Conservation (phyloP, 2,113 vertebrate genomes). For the Empidonax alnorum region DNA sequence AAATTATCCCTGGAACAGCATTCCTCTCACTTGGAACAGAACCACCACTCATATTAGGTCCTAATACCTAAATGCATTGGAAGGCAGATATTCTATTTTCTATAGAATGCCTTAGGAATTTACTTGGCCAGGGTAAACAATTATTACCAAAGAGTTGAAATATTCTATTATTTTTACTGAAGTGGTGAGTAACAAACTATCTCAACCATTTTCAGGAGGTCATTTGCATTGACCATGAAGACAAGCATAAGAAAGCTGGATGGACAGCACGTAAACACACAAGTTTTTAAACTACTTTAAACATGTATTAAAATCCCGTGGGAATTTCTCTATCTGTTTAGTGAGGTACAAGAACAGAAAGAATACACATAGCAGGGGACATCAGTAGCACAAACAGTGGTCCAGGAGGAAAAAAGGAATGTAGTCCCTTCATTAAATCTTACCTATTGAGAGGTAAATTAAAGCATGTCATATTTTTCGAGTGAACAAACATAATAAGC, state of each 20-base stretch:
- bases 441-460: neutral
- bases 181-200: neutral
- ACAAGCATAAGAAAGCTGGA: neutral
- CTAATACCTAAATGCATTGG: neutral
- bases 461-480: neutral
- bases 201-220: neutral
- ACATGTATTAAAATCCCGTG: neutral
- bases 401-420: neutral
- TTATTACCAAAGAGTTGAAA: neutral
- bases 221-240: neutral
- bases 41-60: neutral
- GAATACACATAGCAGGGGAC: neutral
- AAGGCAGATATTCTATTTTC: neutral
- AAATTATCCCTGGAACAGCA: neutral
- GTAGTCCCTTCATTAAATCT: neutral
- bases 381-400: neutral
- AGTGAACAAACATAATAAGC: neutral
- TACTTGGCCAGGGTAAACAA: neutral
- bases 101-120: neutral
- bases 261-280: neutral
- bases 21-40: neutral
- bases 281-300: neutral
- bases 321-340: neutral
- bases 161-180: neutral
- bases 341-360: neutral